These are phyloP conservation scores for Erpobdella octoculata DNA, from an alignment of 2,888 invertebrate species.

Conservation along the genomic window DNA sequence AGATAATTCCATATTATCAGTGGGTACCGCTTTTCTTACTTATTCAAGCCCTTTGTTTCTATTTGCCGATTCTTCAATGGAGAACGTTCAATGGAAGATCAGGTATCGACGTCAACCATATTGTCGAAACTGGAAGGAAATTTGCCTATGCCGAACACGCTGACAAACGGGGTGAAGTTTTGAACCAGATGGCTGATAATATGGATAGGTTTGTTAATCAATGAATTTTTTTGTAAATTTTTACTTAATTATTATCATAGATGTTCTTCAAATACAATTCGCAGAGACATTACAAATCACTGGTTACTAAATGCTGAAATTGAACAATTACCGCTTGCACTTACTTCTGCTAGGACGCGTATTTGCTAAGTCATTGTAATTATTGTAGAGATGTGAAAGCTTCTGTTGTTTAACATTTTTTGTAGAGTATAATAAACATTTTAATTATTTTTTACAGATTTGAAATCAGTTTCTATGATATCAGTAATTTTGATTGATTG, in stretches of 20 bases:
- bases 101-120: conserved; percentile 39
- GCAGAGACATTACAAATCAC: too few species aligned
- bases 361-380: too few species aligned
- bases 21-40: conserved; percentile 40
- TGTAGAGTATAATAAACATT: too few species aligned
- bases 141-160: conserved; percentile 38
- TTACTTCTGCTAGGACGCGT: too few species aligned
- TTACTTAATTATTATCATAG: background rate
- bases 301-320: too few species aligned
- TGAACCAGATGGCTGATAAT: conserved; percentile 39
- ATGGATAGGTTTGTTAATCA: conserved; percentile 36
- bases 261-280: too few species aligned
- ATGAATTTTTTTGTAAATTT: background rate
- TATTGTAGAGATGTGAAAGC: too few species aligned
- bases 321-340: too few species aligned
- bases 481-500: too few species aligned
- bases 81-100: conserved; percentile 36
- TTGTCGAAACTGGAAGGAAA: conserved; percentile 39
- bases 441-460: too few species aligned
- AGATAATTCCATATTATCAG: conserved; percentile 40
- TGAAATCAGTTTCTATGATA: too few species aligned
- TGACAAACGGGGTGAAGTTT: conserved; percentile 35
- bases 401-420: too few species aligned
- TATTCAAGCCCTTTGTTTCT: conserved; percentile 37
- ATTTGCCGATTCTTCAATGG: conserved; percentile 37